A percentile compares a stretch with the other conserved stretches of the same genome.
Evolutionary conservation across 2,113 vertebrate species (phyloP).

Genomic region (Paralichthys olivaceus): DNA sequence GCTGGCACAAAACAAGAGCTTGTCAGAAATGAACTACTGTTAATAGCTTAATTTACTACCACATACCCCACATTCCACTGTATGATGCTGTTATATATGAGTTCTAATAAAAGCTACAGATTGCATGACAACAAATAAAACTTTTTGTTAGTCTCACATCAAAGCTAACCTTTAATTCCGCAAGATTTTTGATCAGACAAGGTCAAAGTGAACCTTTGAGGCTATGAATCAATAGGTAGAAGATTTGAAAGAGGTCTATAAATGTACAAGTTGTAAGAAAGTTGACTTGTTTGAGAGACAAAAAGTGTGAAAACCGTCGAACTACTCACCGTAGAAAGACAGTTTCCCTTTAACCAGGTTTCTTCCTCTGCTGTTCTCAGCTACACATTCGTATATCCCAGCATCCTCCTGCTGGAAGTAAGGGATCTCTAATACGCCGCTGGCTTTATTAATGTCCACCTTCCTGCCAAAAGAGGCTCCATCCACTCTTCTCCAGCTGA

Average conservation of each 20-base stretch:
- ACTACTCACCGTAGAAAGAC: constrained; percentile 90
- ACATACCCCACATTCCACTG: constrained; percentile 40
- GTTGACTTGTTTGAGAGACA: constrained; percentile 13
- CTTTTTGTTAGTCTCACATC: constrained; percentile 38
- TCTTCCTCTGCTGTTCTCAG: constrained; percentile 91
- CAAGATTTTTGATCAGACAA: constrained; percentile 35
- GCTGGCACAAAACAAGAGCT: constrained; percentile 65
- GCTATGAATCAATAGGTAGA: constrained; percentile 17
- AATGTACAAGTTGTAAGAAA: constrained; percentile 25
- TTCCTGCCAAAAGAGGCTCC: constrained; percentile 89
- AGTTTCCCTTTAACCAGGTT: constrained; percentile 91
- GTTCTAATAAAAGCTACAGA: constrained; percentile 68
- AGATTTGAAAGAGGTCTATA: constrained; percentile 33
- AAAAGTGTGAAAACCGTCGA: constrained; percentile 24
- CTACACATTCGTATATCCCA: constrained; percentile 90
- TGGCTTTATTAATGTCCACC: constrained; percentile 88
- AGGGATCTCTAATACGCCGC: constrained; percentile 91
- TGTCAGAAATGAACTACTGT: constrained; percentile 69
- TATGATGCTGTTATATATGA: constrained; percentile 65
- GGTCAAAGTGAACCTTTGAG: constrained; percentile 16
- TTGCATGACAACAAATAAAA: constrained; percentile 67
- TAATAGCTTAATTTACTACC: constrained; percentile 72
- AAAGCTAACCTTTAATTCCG: constrained; percentile 31
- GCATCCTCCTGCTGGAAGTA: constrained; percentile 95
- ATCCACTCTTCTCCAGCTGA: constrained; percentile 90